These are phyloP conservation scores for Orycteropus afer DNA, from an alignment of 2,113 vertebrate species.

Conservation along the genomic window DNA sequence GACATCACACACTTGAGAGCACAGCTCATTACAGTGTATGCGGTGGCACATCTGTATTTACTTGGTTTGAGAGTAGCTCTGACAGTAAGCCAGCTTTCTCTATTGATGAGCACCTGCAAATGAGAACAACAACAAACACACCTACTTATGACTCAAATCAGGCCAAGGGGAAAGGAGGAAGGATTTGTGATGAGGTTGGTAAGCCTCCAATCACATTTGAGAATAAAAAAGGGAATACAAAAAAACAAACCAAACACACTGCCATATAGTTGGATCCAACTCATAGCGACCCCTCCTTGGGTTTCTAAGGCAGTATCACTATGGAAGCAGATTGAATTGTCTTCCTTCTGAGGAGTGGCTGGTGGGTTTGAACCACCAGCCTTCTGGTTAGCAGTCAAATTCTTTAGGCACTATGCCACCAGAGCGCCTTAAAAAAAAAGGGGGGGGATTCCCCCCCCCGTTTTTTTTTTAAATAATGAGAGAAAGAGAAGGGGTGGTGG, in stretches of 20 bases:
- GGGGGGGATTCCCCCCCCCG: no score
- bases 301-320: no score
- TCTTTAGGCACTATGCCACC: no score
- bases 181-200: neutral
- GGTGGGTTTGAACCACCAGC: no score
- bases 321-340: no score
- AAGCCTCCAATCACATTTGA: neutral
- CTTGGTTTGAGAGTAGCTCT: neutral
- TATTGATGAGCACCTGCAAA: neutral
- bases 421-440: no score
- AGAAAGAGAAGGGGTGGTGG: neutral
- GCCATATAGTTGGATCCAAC: no score
- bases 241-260: no score
- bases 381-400: no score
- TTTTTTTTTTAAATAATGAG: neutral
- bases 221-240: neutral
- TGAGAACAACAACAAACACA: neutral
- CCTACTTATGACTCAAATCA: slow-evolving; percentile 14
- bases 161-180: neutral
- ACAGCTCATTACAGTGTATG: neutral
- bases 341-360: no score
- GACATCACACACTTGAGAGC: neutral
- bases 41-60: neutral
- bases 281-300: no score
- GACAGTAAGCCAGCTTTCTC: slow-evolving; percentile 5